A percentile compares a stretch with the other conserved stretches of the same genome.
phyloP scores from a whole-genome alignment of 2,888 invertebrate species.

The Linnaemya vulpina region DNA sequence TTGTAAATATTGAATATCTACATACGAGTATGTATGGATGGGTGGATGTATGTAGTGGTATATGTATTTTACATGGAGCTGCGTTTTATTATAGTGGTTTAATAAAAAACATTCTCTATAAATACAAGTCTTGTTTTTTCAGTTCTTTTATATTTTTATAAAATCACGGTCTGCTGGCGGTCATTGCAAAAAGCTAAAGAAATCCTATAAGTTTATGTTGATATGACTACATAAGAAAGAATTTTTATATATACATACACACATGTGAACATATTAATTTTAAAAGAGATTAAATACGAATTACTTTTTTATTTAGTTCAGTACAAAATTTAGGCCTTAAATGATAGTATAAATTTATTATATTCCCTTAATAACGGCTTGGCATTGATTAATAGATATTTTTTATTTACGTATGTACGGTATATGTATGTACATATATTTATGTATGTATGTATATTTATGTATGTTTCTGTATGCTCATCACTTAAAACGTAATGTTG shows the following conservation, averaged over 20 bases:
- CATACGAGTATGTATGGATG: no score
- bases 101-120: not conserved
- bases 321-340: constrained; percentile 3
- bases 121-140: constrained; percentile 3
- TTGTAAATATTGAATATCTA: not conserved
- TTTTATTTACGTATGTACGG: constrained; percentile 1
- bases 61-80: not conserved
- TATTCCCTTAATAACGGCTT: not conserved
- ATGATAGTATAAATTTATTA: constrained; percentile 14
- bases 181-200: constrained; percentile 19
- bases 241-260: not conserved
- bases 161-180: constrained; percentile 49
- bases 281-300: not conserved
- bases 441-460: constrained; percentile 35
- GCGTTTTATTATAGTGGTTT: constrained; percentile 53
- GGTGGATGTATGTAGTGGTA: not conserved
- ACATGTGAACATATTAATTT: not conserved
- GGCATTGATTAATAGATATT: no score
- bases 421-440: no score
- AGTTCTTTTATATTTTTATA: constrained; percentile 27
- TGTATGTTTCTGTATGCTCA: constrained; percentile 3
- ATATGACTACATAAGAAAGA: constrained; percentile 19
- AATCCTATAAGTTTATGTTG: constrained; percentile 38
- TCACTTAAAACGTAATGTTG: not conserved
- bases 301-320: not conserved